A percentile compares a stretch with the other conserved stretches of the same genome.
Evolutionary conservation across 92 coral and sea anemone genomes (phyloP).

Genomic region (Umimayanthus chanpuru): DNA sequence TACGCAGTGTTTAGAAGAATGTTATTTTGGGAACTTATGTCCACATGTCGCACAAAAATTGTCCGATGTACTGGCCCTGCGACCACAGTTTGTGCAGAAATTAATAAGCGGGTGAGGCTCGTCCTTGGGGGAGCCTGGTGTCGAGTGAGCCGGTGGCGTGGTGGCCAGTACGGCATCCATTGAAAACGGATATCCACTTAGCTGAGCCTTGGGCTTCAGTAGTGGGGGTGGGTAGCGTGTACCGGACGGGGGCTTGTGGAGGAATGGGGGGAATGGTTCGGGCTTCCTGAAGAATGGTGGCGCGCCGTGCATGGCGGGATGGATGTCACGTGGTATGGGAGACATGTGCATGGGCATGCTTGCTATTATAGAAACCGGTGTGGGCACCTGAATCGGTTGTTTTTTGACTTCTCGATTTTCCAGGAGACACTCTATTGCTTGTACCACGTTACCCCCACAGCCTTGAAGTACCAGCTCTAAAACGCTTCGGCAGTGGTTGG

Average conservation of each 20-base stretch:
- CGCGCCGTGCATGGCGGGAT: slow-evolving; percentile 69
- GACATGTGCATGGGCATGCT: slow-evolving; percentile 60
- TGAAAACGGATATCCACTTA: slow-evolving; percentile 72
- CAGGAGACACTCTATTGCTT: slow-evolving; percentile 94
- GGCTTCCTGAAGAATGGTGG: slow-evolving; percentile 84
- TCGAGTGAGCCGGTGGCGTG: slow-evolving; percentile 52
- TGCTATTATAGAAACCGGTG: slow-evolving; percentile 68
- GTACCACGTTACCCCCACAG: slow-evolving; percentile 96
- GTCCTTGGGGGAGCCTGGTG: slow-evolving; percentile 56
- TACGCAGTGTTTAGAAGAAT: neutral
- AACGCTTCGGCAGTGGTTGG: slow-evolving; percentile 91
- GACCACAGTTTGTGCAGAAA: slow-evolving; percentile 94
- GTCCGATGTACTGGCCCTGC: slow-evolving; percentile 73
- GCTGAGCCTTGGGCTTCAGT: slow-evolving; percentile 72
- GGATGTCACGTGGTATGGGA: slow-evolving; percentile 64
- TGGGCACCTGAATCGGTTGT: slow-evolving; percentile 65
- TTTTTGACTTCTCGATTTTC: slow-evolving; percentile 80
- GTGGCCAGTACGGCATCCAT: slow-evolving; percentile 71
- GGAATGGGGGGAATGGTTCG: slow-evolving; percentile 76
- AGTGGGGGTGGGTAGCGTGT: slow-evolving; percentile 89
- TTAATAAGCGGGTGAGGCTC: slow-evolving; percentile 56
- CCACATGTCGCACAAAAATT: slow-evolving; percentile 97
- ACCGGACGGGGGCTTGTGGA: slow-evolving; percentile 72
- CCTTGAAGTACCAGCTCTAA: slow-evolving; percentile 95
- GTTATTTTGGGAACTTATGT: slow-evolving; percentile 67